phyloP scores from a whole-genome alignment of 2,113 vertebrate species.

The Lophius piscatorius region DNA sequence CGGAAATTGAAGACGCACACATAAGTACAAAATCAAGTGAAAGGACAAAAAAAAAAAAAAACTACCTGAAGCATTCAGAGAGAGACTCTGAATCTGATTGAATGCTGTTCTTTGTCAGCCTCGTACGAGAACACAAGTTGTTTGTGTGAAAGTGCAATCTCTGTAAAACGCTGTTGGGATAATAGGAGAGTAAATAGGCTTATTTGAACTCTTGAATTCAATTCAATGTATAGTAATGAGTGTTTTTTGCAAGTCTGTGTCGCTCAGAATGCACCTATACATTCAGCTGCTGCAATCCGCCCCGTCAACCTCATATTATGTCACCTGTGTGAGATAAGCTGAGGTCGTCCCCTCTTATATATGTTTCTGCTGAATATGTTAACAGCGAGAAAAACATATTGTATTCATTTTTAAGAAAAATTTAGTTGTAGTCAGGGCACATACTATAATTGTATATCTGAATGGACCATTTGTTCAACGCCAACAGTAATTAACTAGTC shows the following conservation, averaged over 20 bases:
- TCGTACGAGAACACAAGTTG: constrained; percentile 14
- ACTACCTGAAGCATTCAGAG: constrained; percentile 7
- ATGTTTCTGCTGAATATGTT: no score
- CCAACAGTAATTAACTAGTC: no score
- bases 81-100: constrained; percentile 10
- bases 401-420: no score
- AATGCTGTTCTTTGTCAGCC: constrained; percentile 14
- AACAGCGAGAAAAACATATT: no score
- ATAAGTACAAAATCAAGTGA: constrained; percentile 3
- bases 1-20: constrained; percentile 22
- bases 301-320: constrained; percentile 15
- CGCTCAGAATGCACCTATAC: constrained; percentile 1
- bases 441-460: no score
- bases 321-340: no score
- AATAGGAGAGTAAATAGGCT: background rate
- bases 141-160: constrained; percentile 25
- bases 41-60: constrained; percentile 17
- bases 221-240: constrained; percentile 9
- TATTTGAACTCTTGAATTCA: constrained; percentile 12
- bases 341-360: no score
- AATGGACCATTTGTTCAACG: no score
- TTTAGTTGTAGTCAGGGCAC: no score
- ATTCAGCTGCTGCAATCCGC: constrained; percentile 12
- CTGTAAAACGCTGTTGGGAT: background rate
- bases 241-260: constrained; percentile 8